Evolutionary conservation across 2,888 invertebrate species (phyloP).

Genomic region (Cerastis rubricosa): DNA sequence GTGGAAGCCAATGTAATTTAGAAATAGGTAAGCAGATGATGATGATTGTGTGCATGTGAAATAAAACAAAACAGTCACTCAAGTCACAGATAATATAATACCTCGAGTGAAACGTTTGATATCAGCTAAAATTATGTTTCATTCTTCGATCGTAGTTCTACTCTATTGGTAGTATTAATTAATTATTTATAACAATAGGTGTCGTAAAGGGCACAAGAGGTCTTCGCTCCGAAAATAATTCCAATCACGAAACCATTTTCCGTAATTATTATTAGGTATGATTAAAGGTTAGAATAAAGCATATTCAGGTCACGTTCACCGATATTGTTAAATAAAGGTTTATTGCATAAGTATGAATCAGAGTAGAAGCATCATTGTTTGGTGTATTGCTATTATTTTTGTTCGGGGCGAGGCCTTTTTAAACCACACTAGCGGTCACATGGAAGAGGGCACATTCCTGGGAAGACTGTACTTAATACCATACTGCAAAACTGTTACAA

Average conservation of each 20-base stretch:
- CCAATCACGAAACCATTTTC: constrained; percentile 25
- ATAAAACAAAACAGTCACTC: background rate
- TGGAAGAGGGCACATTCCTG: background rate
- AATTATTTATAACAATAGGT: constrained; percentile 11
- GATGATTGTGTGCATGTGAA: background rate
- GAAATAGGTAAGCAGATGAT: background rate
- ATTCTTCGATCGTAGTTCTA: background rate
- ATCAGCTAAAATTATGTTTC: background rate
- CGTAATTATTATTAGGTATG: constrained; percentile 27
- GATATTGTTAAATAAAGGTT: constrained; percentile 5
- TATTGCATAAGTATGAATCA: background rate
- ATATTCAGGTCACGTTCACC: constrained; percentile 17
- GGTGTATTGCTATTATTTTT: background rate
- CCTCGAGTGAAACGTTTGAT: background rate
- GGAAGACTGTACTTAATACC: no score
- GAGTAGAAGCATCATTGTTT: background rate
- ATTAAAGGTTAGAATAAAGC: background rate
- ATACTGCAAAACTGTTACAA: no score
- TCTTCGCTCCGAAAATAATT: constrained; percentile 15
- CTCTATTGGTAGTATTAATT: constrained; percentile 4
- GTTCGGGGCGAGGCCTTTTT: background rate
- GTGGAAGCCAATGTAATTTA: background rate
- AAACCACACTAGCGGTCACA: background rate
- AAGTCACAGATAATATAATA: no score
- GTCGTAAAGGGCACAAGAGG: constrained; percentile 3